Percentiles rank a stretch among this genome's conserved stretches.
These are phyloP conservation scores for Plusia festucae DNA, from an alignment of 2,888 invertebrate species.

Conservation along the genomic window DNA sequence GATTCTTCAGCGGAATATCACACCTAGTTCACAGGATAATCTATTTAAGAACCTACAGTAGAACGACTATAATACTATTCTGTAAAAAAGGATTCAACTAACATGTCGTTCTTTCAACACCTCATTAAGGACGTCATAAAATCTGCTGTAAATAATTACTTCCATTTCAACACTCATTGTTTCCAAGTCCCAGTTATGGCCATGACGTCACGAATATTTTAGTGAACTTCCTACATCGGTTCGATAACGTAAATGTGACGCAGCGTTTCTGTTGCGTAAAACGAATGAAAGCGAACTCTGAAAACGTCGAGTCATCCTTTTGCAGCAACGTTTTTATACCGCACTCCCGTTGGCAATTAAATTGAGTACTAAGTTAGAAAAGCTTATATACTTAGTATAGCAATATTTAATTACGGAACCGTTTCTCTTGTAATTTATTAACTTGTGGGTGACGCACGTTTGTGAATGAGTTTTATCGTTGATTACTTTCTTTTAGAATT, in stretches of 20 bases:
- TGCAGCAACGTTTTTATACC: slow-evolving; percentile 50
- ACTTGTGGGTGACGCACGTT: background rate
- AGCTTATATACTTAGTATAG: slow-evolving; percentile 19
- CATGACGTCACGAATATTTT: slow-evolving; percentile 46
- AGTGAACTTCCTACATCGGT: slow-evolving; percentile 51
- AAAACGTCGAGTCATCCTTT: slow-evolving; percentile 58
- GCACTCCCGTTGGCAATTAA: slow-evolving; percentile 48
- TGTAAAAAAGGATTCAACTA: no score
- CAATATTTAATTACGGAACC: slow-evolving; percentile 17
- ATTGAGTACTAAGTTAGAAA: slow-evolving; percentile 50
- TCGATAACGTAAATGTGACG: slow-evolving; percentile 62
- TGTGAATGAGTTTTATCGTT: background rate
- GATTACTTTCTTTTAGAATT: slow-evolving; percentile 4
- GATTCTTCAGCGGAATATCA: background rate
- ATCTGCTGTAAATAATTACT: background rate
- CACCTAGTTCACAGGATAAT: no score
- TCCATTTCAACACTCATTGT: slow-evolving; percentile 5
- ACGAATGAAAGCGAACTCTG: slow-evolving; percentile 57
- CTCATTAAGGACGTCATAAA: background rate
- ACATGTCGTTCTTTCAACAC: background rate
- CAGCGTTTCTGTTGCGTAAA: slow-evolving; percentile 57
- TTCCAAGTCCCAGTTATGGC: slow-evolving; percentile 12
- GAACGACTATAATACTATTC: no score
- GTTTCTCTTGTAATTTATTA: slow-evolving; percentile 13
- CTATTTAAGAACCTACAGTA: no score